These are phyloP conservation scores for Lycodopsis pacificus DNA, from an alignment of 2,797 vertebrate genomes.

Conservation along the genomic window DNA sequence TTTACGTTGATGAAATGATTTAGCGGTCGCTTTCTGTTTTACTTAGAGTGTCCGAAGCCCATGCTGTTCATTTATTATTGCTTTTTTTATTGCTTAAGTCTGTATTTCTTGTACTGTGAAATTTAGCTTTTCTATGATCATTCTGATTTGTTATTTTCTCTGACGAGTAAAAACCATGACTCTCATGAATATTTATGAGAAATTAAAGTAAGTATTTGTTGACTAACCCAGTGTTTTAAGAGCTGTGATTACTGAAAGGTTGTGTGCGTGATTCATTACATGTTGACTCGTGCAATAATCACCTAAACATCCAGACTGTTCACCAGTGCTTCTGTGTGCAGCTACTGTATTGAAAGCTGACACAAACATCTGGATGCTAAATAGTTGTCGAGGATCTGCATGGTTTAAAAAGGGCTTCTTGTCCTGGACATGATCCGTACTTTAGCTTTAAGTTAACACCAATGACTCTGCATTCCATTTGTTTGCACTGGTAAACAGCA, in stretches of 20 bases:
- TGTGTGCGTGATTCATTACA: not conserved
- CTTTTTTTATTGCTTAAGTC: slow-evolving; percentile 11
- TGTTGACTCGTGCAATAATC: not conserved
- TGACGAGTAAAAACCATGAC: slow-evolving; percentile 41
- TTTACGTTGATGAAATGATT: slow-evolving; percentile 38
- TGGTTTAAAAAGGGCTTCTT: not conserved
- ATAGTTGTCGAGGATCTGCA: not conserved
- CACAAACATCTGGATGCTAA: not conserved
- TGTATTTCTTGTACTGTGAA: slow-evolving; percentile 64
- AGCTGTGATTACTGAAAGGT: not conserved
- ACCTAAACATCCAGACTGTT: not conserved
- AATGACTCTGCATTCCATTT: not conserved
- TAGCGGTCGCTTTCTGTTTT: slow-evolving; percentile 27
- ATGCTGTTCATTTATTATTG: slow-evolving; percentile 34
- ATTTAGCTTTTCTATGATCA: slow-evolving; percentile 51
- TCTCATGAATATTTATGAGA: slow-evolving; percentile 64
- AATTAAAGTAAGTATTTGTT: slow-evolving; percentile 72
- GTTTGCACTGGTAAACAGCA: not conserved
- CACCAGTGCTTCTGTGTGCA: not conserved
- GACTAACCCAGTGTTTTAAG: slow-evolving; percentile 8
- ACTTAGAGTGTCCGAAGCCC: slow-evolving; percentile 10
- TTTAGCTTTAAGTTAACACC: slow-evolving; percentile 7
- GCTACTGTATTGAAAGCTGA: not conserved
- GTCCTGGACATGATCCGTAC: not conserved
- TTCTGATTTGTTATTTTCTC: slow-evolving; percentile 28